These are phyloP conservation scores for Ammodytes marinus DNA, from an alignment of 2,113 vertebrate species.

Conservation along the genomic window DNA sequence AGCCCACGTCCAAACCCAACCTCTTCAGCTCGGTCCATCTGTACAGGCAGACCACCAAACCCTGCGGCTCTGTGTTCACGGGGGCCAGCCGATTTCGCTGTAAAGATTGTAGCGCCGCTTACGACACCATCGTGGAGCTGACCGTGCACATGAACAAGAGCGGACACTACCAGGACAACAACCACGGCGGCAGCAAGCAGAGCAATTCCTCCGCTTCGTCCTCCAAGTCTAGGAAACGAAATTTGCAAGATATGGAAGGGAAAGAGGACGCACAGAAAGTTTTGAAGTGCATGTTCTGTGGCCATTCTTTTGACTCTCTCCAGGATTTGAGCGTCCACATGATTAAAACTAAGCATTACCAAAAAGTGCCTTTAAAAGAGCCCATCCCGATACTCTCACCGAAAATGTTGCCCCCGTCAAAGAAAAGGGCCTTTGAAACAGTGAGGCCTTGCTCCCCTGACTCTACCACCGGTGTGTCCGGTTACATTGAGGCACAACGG, in stretches of 20 bases:
- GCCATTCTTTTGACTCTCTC: conserved; percentile 97
- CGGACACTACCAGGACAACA: conserved; percentile 98
- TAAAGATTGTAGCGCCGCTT: conserved; percentile 96
- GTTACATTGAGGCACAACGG: conserved; percentile 90
- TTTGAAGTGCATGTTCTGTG: conserved; percentile 98
- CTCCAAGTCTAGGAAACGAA: conserved; percentile 94
- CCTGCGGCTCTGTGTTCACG: conserved; percentile 92
- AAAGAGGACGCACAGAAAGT: conserved; percentile 98
- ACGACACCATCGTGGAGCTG: conserved; percentile 96
- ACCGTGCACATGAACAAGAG: conserved; percentile 98
- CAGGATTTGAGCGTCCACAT: conserved; percentile 99
- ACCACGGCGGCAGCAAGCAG: conserved; percentile 89
- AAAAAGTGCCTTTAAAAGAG: conserved; percentile 99
- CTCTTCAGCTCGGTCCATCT: conserved; percentile 97
- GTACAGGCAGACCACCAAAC: conserved; percentile 94
- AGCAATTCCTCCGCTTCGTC: conserved; percentile 91
- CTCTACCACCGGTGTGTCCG: conserved; percentile 92
- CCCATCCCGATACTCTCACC: conserved; percentile 94
- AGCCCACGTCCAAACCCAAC: conserved; percentile 92
- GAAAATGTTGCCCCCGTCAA: conserved; percentile 93
- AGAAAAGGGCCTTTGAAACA: conserved; percentile 94
- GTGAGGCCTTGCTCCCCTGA: conserved; percentile 95
- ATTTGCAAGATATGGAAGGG: conserved; percentile 95
- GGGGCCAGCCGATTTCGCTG: conserved; percentile 97
- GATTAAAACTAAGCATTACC: conserved; percentile 99